Evolutionary conservation across 1,140 invertebrate genomes (phyloP).

Genomic region (Eriocheir sinensis): DNA sequence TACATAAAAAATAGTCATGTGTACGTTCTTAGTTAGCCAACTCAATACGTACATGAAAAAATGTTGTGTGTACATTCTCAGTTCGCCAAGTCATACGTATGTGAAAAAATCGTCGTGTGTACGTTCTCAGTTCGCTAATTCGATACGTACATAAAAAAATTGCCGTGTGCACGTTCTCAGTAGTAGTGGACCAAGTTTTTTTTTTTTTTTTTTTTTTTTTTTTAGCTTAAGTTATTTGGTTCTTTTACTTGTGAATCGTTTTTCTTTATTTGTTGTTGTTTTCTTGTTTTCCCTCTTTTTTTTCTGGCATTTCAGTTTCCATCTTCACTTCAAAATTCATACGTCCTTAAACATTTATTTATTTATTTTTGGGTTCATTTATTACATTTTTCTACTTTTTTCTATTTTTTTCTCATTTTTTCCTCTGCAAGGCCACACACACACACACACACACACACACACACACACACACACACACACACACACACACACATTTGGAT

Average conservation of each 20-base stretch:
- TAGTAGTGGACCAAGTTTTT: neutral
- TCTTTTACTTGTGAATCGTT: neutral
- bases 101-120: neutral
- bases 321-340: neutral
- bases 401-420: neutral
- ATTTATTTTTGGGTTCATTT: neutral
- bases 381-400: neutral
- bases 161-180: neutral
- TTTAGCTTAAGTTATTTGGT: neutral
- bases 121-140: neutral
- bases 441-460: no score
- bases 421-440: neutral
- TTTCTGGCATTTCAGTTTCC: neutral
- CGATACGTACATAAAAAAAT: neutral
- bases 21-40: neutral
- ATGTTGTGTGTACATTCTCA: neutral
- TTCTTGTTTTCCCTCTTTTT: neutral
- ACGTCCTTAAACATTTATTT: neutral
- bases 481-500: no score
- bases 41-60: neutral
- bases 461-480: no score
- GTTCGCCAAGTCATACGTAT: neutral
- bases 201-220: constrained; percentile 8
- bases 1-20: neutral
- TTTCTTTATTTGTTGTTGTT: neutral